These are phyloP conservation scores for Siderastrea siderea DNA, from an alignment of 92 coral and sea anemone species.

Conservation along the genomic window DNA sequence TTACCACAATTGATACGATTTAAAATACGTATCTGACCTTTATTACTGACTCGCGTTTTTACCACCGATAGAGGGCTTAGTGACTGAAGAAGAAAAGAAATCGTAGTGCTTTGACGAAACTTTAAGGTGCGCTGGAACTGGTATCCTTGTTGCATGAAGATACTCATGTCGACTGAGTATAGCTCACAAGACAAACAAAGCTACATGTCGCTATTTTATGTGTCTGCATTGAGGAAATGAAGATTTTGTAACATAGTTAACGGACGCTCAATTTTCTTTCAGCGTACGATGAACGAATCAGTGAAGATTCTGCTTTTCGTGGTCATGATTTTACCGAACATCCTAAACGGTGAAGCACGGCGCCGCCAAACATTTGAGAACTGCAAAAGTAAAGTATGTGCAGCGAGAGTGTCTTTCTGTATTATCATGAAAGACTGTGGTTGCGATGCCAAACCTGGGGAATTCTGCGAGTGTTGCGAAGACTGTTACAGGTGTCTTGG, in stretches of 20 bases:
- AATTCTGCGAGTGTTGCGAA: constrained; percentile 66
- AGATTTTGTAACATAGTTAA: background rate
- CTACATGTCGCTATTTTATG: background rate
- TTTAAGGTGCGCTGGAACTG: background rate
- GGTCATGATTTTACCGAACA: constrained; percentile 1
- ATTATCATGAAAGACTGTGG: constrained; percentile 63
- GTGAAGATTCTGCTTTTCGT: constrained; percentile 10
- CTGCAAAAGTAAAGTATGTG: constrained; percentile 66
- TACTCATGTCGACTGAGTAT: no score
- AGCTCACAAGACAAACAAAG: no score
- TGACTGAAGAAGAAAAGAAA: background rate
- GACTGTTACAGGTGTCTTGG: constrained; percentile 78
- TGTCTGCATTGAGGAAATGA: background rate
- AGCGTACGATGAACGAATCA: constrained; percentile 26
- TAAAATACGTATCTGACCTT: background rate
- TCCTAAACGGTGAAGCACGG: background rate
- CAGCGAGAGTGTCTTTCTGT: constrained; percentile 71
- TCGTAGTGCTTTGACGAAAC: background rate
- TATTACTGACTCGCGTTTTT: background rate
- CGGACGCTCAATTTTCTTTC: background rate
- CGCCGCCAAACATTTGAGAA: constrained; percentile 19
- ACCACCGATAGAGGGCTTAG: background rate
- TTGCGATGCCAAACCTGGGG: constrained; percentile 34
- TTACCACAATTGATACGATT: background rate
- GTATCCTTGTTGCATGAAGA: background rate